phyloP scores from a whole-genome alignment of 2,888 invertebrate genomes.

The Ormyrus labotus region DNA sequence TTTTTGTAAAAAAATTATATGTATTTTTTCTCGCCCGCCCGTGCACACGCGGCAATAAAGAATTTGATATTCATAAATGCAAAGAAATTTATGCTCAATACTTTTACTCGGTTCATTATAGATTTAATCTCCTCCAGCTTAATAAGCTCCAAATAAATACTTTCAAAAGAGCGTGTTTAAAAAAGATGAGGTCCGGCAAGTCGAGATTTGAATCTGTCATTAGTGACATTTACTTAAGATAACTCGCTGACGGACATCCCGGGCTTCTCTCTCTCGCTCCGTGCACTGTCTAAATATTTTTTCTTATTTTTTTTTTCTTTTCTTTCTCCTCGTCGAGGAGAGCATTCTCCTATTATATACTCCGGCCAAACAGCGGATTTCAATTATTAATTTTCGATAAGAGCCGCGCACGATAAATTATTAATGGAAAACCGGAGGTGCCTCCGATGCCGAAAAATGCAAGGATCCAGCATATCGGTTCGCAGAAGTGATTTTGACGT shows the following conservation, averaged over 20 bases:
- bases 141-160: slow-evolving; percentile 5
- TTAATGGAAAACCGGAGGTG: too few relatives aligned
- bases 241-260: slow-evolving; percentile 19
- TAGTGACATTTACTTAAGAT: slow-evolving; percentile 26
- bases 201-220: slow-evolving; percentile 33
- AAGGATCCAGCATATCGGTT: neutral
- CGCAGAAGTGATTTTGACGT: slow-evolving; percentile 25
- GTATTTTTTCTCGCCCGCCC: neutral
- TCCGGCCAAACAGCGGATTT: too few relatives aligned
- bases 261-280: neutral
- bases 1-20: slow-evolving; percentile 11
- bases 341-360: too few relatives aligned
- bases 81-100: neutral
- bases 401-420: too few relatives aligned
- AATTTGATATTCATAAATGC: slow-evolving; percentile 20
- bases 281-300: neutral
- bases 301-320: too few relatives aligned
- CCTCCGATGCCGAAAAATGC: too few relatives aligned
- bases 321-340: too few relatives aligned
- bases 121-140: slow-evolving; percentile 9
- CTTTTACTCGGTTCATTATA: neutral
- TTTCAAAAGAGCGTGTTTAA: slow-evolving; percentile 7
- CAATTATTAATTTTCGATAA: too few relatives aligned
- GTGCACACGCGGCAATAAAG: neutral
- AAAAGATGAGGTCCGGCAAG: neutral